These are phyloP conservation scores for Antrozous pallidus DNA, from an alignment of 2,797 vertebrate species.

Conservation along the genomic window DNA sequence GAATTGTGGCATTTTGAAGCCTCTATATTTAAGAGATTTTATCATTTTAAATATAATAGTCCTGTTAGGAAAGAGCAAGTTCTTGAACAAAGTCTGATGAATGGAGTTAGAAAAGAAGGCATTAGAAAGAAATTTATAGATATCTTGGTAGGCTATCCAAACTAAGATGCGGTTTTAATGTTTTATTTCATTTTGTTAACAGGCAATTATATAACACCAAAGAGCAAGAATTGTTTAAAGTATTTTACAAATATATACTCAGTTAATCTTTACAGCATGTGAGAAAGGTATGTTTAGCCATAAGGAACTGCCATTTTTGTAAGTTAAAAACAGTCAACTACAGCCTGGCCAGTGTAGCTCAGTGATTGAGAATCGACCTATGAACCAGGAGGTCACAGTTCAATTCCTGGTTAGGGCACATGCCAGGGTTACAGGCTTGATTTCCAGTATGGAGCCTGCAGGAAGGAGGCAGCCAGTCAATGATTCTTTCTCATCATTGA, in stretches of 20 bases:
- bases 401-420: no score
- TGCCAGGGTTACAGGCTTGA: no score
- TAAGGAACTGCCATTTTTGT: no score
- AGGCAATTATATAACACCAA: not conserved
- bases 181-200: constrained; percentile 29
- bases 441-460: no score
- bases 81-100: not conserved
- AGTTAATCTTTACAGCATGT: no score
- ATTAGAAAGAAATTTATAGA: not conserved
- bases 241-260: not conserved
- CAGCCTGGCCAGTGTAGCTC: no score
- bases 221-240: not conserved
- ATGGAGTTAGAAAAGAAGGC: not conserved
- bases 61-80: not conserved
- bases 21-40: not conserved
- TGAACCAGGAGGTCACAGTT: no score
- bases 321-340: no score
- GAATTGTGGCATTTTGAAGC: not conserved
- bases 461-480: no score
- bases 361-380: no score
- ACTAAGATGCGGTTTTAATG: not conserved
- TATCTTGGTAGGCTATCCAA: not conserved
- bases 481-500: no score
- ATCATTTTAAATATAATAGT: not conserved
- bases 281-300: no score